Evolutionary conservation across 2,797 vertebrate genomes (phyloP).

Genomic region (Ptychobarbus kaznakovi): DNA sequence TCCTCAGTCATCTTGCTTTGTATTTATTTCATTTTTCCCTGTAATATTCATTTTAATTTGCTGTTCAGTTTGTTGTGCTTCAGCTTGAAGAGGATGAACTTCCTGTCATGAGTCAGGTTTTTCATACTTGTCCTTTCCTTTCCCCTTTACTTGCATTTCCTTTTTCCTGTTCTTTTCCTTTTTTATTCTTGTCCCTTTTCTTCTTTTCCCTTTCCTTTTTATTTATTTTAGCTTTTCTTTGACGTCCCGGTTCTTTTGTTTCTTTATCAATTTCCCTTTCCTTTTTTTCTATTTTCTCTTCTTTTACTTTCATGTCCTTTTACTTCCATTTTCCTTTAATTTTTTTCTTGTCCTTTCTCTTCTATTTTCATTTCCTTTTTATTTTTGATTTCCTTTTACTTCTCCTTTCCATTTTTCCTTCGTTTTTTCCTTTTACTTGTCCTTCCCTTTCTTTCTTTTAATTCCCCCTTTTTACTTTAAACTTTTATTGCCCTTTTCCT

Average conservation of each 20-base stretch:
- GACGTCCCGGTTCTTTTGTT: not conserved
- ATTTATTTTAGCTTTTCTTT: too few relatives aligned
- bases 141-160: not conserved
- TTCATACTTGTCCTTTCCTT: too few relatives aligned
- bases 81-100: constrained; percentile 13
- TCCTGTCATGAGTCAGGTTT: constrained; percentile 22
- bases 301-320: not conserved
- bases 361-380: not conserved
- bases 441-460: not conserved
- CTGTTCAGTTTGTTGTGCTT: not conserved
- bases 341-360: not conserved
- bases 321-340: too few relatives aligned
- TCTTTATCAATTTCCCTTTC: not conserved
- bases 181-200: not conserved
- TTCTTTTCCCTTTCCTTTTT: not conserved
- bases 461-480: not conserved
- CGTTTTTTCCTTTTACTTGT: not conserved
- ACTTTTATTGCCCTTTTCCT: too few relatives aligned
- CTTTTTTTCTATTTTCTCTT: not conserved
- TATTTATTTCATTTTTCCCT: not conserved
- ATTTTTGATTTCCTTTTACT: too few relatives aligned
- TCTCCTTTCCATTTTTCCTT: not conserved
- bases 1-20: not conserved
- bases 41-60: not conserved
- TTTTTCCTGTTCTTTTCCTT: too few relatives aligned